A percentile compares a stretch with the other conserved stretches of the same genome.
These are phyloP conservation scores for Peribatodes rhomboidaria DNA, from an alignment of 2,888 invertebrate species.

Conservation along the genomic window DNA sequence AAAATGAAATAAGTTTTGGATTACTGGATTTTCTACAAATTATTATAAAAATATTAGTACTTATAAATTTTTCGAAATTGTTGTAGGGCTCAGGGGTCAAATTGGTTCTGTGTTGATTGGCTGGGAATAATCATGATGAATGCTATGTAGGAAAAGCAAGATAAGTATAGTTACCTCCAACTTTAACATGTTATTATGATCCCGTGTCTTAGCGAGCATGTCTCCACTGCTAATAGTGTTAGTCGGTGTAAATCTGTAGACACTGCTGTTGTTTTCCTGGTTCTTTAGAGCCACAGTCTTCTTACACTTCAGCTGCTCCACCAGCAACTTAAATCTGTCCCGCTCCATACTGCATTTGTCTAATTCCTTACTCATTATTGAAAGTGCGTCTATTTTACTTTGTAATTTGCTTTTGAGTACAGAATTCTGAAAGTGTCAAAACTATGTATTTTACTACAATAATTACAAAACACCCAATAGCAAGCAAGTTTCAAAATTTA, in stretches of 20 bases:
- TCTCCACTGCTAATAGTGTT: conserved; percentile 85
- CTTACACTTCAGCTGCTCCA: conserved; percentile 90
- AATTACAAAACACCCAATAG: too few species aligned
- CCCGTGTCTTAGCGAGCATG: conserved; percentile 86
- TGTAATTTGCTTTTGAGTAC: conserved; percentile 91
- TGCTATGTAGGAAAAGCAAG: not conserved
- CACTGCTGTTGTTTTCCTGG: conserved; percentile 58
- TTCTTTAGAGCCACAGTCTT: conserved; percentile 57
- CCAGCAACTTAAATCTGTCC: conserved; percentile 93
- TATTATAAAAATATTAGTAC: too few species aligned
- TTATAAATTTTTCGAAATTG: too few species aligned
- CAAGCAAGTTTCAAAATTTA: too few species aligned
- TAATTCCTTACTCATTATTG: conserved; percentile 92
- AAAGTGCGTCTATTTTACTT: conserved; percentile 93
- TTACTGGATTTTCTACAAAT: too few species aligned
- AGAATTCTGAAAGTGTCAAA: conserved; percentile 79
- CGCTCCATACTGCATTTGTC: conserved; percentile 92
- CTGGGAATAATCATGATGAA: not conserved
- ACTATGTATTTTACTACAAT: not conserved
- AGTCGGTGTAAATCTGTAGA: conserved; percentile 69
- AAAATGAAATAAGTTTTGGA: too few species aligned
- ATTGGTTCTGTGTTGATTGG: too few species aligned
- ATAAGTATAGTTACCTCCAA: conserved; percentile 69
- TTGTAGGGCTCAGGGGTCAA: too few species aligned
- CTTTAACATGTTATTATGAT: conserved; percentile 86